phyloP scores from a whole-genome alignment of 2,113 vertebrate genomes.

The Gymnocephalus cernua region DNA sequence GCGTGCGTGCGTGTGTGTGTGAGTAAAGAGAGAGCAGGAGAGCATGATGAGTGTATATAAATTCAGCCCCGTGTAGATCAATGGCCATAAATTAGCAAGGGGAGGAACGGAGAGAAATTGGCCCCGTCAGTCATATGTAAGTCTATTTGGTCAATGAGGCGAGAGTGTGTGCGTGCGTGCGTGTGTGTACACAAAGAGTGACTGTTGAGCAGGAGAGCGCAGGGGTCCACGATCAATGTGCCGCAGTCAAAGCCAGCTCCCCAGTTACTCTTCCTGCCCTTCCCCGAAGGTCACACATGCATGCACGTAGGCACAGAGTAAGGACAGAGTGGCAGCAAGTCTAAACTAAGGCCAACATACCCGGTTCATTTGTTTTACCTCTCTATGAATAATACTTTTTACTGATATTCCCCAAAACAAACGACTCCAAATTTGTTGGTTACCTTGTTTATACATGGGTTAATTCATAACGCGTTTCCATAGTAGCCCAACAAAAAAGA shows the following conservation, averaged over 20 bases:
- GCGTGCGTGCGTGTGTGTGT: slow-evolving; percentile 26
- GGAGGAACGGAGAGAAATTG: slow-evolving; percentile 78
- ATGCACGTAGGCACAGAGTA: background rate
- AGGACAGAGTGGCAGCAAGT: slow-evolving; percentile 28
- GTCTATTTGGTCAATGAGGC: slow-evolving; percentile 83
- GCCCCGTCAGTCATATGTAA: slow-evolving; percentile 81
- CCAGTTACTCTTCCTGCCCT: slow-evolving; percentile 78
- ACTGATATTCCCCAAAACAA: slow-evolving; percentile 16
- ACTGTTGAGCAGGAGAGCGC: slow-evolving; percentile 71
- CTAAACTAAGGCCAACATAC: slow-evolving; percentile 16
- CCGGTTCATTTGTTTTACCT: slow-evolving; percentile 7
- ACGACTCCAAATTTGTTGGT: background rate
- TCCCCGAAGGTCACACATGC: slow-evolving; percentile 73
- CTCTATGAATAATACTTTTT: background rate
- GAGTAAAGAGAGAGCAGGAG: slow-evolving; percentile 20
- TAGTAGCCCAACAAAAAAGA: too few species aligned
- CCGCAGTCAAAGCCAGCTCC: slow-evolving; percentile 76
- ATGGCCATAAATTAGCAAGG: slow-evolving; percentile 81
- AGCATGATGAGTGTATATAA: slow-evolving; percentile 80
- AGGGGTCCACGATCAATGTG: slow-evolving; percentile 77
- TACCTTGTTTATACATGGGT: background rate
- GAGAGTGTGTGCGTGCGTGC: slow-evolving; percentile 45
- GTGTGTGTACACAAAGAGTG: slow-evolving; percentile 51
- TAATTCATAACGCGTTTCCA: background rate
- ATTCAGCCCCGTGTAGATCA: slow-evolving; percentile 76